A percentile compares a stretch with the other conserved stretches of the same genome.
These are phyloP conservation scores for Vireo griseus DNA, from an alignment of 2,797 vertebrate species.

Conservation along the genomic window DNA sequence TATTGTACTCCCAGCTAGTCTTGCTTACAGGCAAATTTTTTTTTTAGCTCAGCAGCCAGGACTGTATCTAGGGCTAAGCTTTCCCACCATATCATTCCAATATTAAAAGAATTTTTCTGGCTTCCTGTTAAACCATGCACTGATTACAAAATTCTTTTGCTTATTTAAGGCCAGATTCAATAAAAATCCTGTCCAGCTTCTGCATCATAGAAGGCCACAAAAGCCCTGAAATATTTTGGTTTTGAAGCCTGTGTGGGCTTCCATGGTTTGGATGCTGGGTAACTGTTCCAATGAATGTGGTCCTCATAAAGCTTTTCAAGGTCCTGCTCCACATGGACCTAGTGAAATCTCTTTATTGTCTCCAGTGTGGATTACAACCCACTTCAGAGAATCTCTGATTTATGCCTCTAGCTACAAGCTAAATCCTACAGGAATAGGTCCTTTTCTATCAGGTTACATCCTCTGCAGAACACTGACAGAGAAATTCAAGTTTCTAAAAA, in stretches of 20 bases:
- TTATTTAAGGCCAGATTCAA: conserved; percentile 58
- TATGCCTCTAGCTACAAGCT: conserved; percentile 25
- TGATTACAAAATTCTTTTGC: conserved; percentile 64
- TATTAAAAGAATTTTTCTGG: conserved; percentile 56
- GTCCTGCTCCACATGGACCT: conserved; percentile 14
- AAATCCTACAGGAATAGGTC: conserved; percentile 35
- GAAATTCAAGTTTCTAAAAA: conserved; percentile 48
- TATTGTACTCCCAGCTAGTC: conserved; percentile 23
- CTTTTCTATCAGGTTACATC: conserved; percentile 42
- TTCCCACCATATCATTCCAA: conserved; percentile 56
- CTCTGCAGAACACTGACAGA: conserved; percentile 43
- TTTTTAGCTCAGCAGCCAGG: conserved; percentile 37
- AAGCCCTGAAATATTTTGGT: conserved; percentile 43
- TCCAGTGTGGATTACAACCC: conserved; percentile 34
- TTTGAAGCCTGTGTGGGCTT: conserved; percentile 38
- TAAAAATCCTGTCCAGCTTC: conserved; percentile 49
- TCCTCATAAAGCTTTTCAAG: conserved; percentile 46
- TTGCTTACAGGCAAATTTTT: conserved; percentile 48
- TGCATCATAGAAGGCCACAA: conserved; percentile 44
- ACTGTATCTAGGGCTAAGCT: conserved; percentile 37
- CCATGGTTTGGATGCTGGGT: not conserved
- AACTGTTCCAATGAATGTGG: conserved; percentile 38
- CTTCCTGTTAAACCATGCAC: conserved; percentile 43
- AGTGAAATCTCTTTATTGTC: conserved; percentile 34
- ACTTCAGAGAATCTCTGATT: conserved; percentile 31